Percentiles rank a stretch among this genome's conserved stretches.
These are phyloP conservation scores for Saccopteryx leptura DNA, from an alignment of 2,113 vertebrate genomes.

Conservation along the genomic window DNA sequence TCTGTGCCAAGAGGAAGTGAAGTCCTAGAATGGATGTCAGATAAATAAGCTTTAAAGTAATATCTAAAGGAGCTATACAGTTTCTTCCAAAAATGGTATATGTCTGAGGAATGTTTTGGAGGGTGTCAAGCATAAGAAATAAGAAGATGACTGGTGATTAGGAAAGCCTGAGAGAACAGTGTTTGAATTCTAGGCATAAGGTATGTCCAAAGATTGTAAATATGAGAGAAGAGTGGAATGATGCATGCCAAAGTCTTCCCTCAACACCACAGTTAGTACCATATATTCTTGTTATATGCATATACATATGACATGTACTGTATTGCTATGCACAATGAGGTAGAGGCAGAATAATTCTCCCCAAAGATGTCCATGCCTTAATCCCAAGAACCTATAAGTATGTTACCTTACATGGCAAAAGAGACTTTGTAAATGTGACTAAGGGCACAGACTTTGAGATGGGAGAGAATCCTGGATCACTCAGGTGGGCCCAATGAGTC, in stretches of 20 bases:
- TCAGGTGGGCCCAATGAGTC: background rate
- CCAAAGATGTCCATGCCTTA: background rate
- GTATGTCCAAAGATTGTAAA: background rate
- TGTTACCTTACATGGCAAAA: background rate
- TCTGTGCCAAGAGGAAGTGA: conserved; percentile 16
- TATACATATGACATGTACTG: background rate
- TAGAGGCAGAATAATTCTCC: conserved; percentile 2
- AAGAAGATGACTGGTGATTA: background rate
- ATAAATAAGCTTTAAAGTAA: conserved; percentile 15
- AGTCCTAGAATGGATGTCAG: background rate
- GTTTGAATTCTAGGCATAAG: background rate
- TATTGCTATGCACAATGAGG: background rate
- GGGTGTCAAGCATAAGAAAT: background rate
- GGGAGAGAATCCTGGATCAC: background rate
- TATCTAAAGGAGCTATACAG: background rate
- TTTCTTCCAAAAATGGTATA: conserved; percentile 35
- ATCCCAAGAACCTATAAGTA: background rate
- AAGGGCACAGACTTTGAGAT: background rate
- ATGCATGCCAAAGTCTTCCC: background rate
- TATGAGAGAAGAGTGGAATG: background rate
- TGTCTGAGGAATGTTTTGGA: background rate
- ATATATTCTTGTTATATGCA: background rate
- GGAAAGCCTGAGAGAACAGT: background rate
- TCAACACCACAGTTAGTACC: background rate
- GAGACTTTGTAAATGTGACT: background rate